phyloP scores from a whole-genome alignment of 2,113 vertebrate genomes.

The Chrysochloris asiatica region DNA sequence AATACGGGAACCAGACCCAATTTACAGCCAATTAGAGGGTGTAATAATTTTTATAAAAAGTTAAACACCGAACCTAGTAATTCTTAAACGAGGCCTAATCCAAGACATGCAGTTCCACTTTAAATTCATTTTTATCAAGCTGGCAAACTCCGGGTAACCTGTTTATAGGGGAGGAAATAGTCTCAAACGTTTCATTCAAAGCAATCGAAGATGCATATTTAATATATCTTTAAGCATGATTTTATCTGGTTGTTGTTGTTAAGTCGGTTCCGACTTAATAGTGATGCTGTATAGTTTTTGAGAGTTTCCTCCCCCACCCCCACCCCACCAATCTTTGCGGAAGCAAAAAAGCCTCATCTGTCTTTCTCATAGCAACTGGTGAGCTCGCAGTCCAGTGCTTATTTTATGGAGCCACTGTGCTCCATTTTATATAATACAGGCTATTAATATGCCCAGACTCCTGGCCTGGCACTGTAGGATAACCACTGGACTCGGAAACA shows the following conservation, averaged over 20 bases:
- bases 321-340: too few species aligned
- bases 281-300: too few species aligned
- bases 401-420: too few species aligned
- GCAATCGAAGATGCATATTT: background rate
- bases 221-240: background rate
- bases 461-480: too few species aligned
- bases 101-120: constrained; percentile 15
- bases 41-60: constrained; percentile 56
- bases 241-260: too few species aligned
- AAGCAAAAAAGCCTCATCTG: too few species aligned
- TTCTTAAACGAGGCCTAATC: constrained; percentile 4
- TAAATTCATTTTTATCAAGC: constrained; percentile 39
- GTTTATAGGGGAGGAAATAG: background rate
- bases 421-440: background rate
- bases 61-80: constrained; percentile 13
- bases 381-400: too few species aligned
- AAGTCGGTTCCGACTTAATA: too few species aligned
- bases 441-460: background rate
- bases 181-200: constrained; percentile 46
- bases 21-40: constrained; percentile 53
- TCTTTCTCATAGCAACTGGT: too few species aligned
- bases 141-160: background rate
- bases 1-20: background rate
- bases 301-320: too few species aligned
- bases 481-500: too few species aligned